A percentile compares a stretch with the other conserved stretches of the same genome.
These are phyloP conservation scores for Malurus splendens DNA, from an alignment of 2,797 vertebrate genomes.

Conservation along the genomic window DNA sequence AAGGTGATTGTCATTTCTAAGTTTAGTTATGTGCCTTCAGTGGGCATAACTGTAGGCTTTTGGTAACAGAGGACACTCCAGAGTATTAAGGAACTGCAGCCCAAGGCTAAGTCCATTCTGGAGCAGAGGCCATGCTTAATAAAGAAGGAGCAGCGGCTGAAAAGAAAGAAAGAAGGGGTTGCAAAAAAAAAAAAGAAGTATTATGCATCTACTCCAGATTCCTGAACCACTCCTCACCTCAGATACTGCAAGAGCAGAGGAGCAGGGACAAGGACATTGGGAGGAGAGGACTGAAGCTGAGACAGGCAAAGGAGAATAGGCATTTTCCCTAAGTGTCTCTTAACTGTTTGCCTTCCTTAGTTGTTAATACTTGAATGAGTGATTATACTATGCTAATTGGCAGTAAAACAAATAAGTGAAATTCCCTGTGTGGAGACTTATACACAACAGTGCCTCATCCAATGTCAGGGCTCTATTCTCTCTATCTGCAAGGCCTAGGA, in stretches of 20 bases:
- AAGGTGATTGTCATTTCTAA: not conserved
- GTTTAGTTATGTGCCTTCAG: not conserved
- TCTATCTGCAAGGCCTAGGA: not conserved
- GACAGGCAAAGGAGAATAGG: fast-evolving
- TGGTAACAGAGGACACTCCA: not conserved
- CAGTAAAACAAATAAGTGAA: not conserved
- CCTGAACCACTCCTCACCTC: fast-evolving
- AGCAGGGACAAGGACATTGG: not conserved
- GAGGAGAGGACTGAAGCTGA: not conserved
- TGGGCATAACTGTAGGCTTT: not conserved
- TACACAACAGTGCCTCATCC: not conserved
- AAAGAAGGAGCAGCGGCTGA: not conserved
- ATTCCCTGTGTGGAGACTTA: not conserved
- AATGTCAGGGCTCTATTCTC: not conserved
- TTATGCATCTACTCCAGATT: not conserved
- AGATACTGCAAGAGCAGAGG: not conserved
- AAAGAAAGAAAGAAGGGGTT: not conserved
- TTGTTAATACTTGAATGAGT: not conserved
- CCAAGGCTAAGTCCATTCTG: not conserved
- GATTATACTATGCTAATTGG: not conserved
- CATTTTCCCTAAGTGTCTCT: not conserved
- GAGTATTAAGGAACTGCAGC: not conserved
- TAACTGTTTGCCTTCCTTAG: not conserved
- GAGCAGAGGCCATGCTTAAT: not conserved
- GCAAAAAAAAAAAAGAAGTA: not conserved